Evolutionary conservation across 2,797 vertebrate species (phyloP).

Genomic region (Pipistrellus kuhlii): DNA sequence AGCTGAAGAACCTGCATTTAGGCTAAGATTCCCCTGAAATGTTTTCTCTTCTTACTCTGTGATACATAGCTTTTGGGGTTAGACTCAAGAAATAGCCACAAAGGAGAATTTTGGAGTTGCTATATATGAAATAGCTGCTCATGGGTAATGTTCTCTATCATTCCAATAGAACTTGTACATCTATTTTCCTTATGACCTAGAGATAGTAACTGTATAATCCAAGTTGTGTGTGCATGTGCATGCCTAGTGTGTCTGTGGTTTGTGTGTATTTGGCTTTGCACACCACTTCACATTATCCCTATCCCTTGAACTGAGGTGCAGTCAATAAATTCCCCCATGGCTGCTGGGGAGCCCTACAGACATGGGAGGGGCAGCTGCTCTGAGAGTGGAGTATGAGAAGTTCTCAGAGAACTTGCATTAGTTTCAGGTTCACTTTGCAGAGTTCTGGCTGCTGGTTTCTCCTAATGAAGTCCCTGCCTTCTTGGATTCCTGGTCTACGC

Average conservation of each 20-base stretch:
- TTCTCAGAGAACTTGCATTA: constrained; percentile 20
- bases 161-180: background rate
- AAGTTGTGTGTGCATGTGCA: background rate
- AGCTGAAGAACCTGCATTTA: background rate
- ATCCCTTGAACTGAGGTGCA: background rate
- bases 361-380: background rate
- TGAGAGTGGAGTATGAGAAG: background rate
- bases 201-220: background rate
- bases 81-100: background rate
- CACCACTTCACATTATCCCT: background rate
- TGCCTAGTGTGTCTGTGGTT: background rate
- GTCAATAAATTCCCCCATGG: background rate
- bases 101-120: background rate
- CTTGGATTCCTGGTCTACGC: constrained; percentile 51
- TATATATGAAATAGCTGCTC: background rate
- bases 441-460: constrained; percentile 33
- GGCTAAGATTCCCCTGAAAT: background rate
- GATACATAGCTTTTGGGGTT: background rate
- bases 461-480: constrained; percentile 18
- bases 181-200: background rate
- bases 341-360: background rate
- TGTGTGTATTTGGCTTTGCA: background rate
- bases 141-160: background rate
- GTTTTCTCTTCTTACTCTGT: background rate
- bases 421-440: constrained; percentile 37